Percentiles rank a stretch among this genome's conserved stretches.
phyloP scores from a whole-genome alignment of 2,888 invertebrate species.

The Chorisops tibialis region DNA sequence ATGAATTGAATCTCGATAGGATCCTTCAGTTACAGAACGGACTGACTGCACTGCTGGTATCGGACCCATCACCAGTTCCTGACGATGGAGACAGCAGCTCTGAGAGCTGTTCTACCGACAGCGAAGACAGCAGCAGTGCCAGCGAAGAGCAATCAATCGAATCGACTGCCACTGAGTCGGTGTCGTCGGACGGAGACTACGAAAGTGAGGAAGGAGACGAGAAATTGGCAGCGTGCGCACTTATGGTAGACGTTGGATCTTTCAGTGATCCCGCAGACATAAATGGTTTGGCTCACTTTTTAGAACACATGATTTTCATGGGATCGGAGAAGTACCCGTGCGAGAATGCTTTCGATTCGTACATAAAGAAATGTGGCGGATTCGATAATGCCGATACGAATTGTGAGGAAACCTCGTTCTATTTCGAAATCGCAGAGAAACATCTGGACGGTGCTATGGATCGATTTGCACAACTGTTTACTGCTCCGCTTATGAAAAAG shows the following conservation, averaged over 20 bases:
- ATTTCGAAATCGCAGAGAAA: constrained; percentile 83
- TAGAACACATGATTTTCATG: constrained; percentile 93
- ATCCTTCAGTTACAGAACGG: constrained; percentile 68
- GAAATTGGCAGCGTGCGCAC: constrained; percentile 67
- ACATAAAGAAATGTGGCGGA: constrained; percentile 79
- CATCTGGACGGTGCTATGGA: constrained; percentile 74
- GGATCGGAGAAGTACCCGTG: constrained; percentile 84
- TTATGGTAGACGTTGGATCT: constrained; percentile 72
- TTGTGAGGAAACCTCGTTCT: constrained; percentile 81
- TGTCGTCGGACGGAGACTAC: constrained; percentile 5
- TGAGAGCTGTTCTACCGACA: background rate
- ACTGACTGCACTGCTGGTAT: constrained; percentile 67
- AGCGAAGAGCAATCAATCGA: constrained; percentile 38
- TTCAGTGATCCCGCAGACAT: constrained; percentile 75
- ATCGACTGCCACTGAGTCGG: constrained; percentile 7
- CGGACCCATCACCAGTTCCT: constrained; percentile 56
- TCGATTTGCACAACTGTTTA: constrained; percentile 85
- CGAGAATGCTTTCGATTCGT: constrained; percentile 82
- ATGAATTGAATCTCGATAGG: constrained; percentile 46
- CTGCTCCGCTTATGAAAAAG: constrained; percentile 77
- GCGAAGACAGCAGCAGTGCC: background rate
- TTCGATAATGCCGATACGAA: constrained; percentile 85
- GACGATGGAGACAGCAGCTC: constrained; percentile 33
- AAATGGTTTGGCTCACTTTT: constrained; percentile 79
- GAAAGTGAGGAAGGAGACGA: constrained; percentile 41